Evolutionary conservation across 2,888 invertebrate genomes (phyloP).

Genomic region (Ectemnius continuus): DNA sequence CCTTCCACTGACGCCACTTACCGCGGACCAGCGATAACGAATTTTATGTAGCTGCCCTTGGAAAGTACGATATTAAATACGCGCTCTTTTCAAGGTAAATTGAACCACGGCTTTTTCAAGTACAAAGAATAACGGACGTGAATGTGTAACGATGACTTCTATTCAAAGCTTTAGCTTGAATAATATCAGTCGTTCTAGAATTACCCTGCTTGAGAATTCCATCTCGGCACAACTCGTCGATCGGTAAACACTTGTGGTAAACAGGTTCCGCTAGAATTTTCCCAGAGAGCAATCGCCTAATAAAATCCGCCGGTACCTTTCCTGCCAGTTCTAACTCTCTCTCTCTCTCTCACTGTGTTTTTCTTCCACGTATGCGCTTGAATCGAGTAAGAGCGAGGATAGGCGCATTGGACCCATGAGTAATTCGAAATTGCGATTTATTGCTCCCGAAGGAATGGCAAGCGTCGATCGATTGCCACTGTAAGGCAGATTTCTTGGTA

Average conservation of each 20-base stretch:
- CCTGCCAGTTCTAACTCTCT: neutral
- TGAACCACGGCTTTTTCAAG: too few species aligned
- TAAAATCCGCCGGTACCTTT: conserved; percentile 24
- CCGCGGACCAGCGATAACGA: too few species aligned
- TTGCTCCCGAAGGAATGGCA: conserved; percentile 52
- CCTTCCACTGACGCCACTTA: too few species aligned
- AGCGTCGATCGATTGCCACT: conserved; percentile 40
- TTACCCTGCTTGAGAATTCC: too few species aligned
- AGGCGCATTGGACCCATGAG: conserved; percentile 29
- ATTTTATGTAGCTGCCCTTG: too few species aligned
- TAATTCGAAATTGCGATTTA: conserved; percentile 53
- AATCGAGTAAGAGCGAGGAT: conserved; percentile 6
- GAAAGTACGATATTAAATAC: too few species aligned
- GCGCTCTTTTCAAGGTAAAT: too few species aligned
- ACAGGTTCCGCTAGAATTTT: conserved; percentile 14
- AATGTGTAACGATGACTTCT: too few species aligned
- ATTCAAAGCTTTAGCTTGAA: too few species aligned
- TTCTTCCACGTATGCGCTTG: conserved; percentile 2
- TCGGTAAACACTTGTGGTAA: neutral
- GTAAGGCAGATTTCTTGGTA: conserved; percentile 29
- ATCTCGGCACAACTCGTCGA: neutral
- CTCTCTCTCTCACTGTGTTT: conserved; percentile 29
- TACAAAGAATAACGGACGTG: too few species aligned
- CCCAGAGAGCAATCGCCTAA: conserved; percentile 17
- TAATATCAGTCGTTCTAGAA: too few species aligned